Evolutionary conservation across 2,888 invertebrate genomes (phyloP), one percentile per base, ranked within the genome.

Genomic region (Blastobasis adustella): DNA sequence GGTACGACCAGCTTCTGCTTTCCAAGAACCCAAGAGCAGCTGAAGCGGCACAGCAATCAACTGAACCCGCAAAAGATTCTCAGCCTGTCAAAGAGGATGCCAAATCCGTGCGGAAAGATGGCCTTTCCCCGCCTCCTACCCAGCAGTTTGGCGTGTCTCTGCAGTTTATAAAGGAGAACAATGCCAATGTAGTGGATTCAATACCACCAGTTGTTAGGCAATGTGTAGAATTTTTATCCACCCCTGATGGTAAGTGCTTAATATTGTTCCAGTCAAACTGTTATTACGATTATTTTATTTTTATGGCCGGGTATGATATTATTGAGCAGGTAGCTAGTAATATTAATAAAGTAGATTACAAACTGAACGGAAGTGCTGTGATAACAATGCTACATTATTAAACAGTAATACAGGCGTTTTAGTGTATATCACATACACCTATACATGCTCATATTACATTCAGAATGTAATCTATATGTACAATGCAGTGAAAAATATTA

Each of bases 101-200:
- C 23, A 23, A 23, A 23, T 23, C 9, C 9, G 54, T 53, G 0
- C 65, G 59, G 0, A 62, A 62, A 41, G 56, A 57, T 2, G 73
- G 71, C 9, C 59, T 79, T 1, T 71, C 73, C 0, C 79, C 89
- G 42, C 82, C 79, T 46, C 89, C 91, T 43, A 96, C 96, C 5
- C 96, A 97, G 74, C 99, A 99, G 84, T 99, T 99, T 83, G 98
- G 98, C 37, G 98, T 98, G 1, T 93, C 97, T 4, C 89, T 99
- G 52, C 93, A 94, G 71, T 97, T 95, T 77, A 98, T 99, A 56
- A 96, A 96, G 73, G 93, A 95, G 56, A 93, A 97, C 76, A 96
- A 98, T 75, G 81, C 91, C 9, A 83, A 89, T 53, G 89, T 91
- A 72, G 93, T 94, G 36, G 92, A 92, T 63, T 92, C 93, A 5